These are phyloP conservation scores for Acanthosepion lycidas DNA, from an alignment of 2,888 invertebrate species.

Conservation along the genomic window DNA sequence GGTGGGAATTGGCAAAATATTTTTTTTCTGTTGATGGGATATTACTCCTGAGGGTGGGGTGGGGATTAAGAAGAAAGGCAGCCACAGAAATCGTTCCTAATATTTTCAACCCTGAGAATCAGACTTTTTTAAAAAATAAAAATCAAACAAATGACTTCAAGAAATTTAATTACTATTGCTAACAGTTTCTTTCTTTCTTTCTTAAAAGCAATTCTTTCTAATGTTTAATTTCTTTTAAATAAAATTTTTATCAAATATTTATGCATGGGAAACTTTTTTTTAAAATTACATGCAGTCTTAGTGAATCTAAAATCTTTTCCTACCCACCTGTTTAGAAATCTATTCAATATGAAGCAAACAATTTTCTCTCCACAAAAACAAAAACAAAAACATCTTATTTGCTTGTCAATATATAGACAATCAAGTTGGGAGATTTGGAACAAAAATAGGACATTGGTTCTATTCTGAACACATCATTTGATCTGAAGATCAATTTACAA, in stretches of 20 bases:
- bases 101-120: slow-evolving; percentile 18
- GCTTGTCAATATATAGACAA: background rate
- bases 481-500: no score
- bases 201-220: background rate
- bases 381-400: background rate
- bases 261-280: background rate
- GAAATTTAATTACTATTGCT: background rate
- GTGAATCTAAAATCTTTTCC: background rate
- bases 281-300: background rate
- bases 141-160: background rate
- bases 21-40: no score
- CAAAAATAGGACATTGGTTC: no score
- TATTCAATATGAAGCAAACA: background rate
- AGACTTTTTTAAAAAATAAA: background rate
- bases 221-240: no score
- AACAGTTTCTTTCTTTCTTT: background rate
- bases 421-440: no score
- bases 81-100: background rate
- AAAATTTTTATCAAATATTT: background rate
- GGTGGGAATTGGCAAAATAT: background rate
- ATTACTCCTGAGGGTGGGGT: no score
- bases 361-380: background rate
- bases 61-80: background rate
- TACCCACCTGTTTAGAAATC: background rate
- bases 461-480: no score